Evolutionary conservation across 1,140 invertebrate species (phyloP).

Genomic region (Diuraphis noxia): DNA sequence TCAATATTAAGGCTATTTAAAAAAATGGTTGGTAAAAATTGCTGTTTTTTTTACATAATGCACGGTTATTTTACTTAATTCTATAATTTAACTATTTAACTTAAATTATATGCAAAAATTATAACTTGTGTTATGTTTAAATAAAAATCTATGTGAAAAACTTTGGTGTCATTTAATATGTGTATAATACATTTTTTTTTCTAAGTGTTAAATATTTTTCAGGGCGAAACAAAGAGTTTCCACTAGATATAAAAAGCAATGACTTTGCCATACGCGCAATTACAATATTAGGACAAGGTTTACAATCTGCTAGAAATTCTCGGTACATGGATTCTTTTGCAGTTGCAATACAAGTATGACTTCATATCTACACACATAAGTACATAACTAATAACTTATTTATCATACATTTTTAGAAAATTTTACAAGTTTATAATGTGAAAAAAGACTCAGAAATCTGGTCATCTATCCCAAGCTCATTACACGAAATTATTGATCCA

Average conservation of each 20-base stretch:
- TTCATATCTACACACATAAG: background rate
- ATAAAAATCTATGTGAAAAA: background rate
- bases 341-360: conserved; percentile 75
- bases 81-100: background rate
- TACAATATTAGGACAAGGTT: conserved; percentile 70
- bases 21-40: background rate
- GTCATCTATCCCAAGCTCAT: conserved; percentile 55
- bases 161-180: background rate
- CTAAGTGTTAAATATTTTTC: conserved; percentile 13
- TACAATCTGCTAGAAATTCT: conserved; percentile 75
- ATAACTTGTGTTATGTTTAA: background rate
- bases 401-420: conserved; percentile 51
- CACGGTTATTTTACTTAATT: background rate
- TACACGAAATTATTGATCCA: conserved; percentile 57
- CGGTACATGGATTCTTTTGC: conserved; percentile 73
- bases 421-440: conserved; percentile 60
- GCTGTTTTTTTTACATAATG: background rate
- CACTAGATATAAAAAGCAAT: conserved; percentile 64
- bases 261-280: conserved; percentile 70
- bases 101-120: background rate
- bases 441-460: conserved; percentile 62
- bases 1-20: background rate
- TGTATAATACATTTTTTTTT: background rate
- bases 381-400: background rate
- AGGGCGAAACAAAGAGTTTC: conserved; percentile 50